Base-by-base conservation (phyloP, 2,888 invertebrate genomes). In the Teleiodes luculella region DNA sequence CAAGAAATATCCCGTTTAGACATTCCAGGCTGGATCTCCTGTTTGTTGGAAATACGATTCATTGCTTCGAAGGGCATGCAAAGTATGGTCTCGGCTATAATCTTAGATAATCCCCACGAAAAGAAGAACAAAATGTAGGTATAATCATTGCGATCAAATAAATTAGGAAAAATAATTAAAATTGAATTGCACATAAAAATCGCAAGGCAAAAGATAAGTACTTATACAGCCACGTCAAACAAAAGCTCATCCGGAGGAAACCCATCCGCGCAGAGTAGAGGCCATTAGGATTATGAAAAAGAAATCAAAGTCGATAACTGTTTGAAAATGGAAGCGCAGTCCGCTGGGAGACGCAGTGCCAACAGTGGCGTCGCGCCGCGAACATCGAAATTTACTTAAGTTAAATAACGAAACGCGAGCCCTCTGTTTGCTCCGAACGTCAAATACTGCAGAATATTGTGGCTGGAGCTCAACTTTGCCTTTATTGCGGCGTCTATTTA, bases 311-410 rank as follows among this genome's bases (percentile, higher is more conserved):
- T 66, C 64, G 60, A 57, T 64, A 60, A 58, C 63, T 63, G 71
- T 78, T 78, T 72, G 70, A 72, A 76, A 77, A 73, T 72, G 76
- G 71, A 75, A 69, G 67, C 70, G 64, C 71, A 57, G 65, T 59
- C 64, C 59, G 57, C 66, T 70, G 73, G 71, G 71, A 68, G 71
- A 49, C 70, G 59, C 67, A 72, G 71, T 71, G 75, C 76, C 77
- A 79, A 78, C 81, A 77, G 76, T 71, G 79, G 78, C 76, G 75
- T 70, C 67, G 72, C 69, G 68, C 66, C 69, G 79, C 75, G 82
- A 85, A 89, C 87, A 89, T 84, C 79, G 86, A 86, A 89, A 89
- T 88, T 88, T 89, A 89, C 88, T 89, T 88, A 88, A 84, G 86
- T 86, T 86, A 84, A 85, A 87, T 85, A 87, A 84, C 83, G 81